Evolutionary conservation across 1,140 invertebrate genomes (phyloP), one percentile per base, ranked within the genome.

Genomic region (Cyclina sinensis): DNA sequence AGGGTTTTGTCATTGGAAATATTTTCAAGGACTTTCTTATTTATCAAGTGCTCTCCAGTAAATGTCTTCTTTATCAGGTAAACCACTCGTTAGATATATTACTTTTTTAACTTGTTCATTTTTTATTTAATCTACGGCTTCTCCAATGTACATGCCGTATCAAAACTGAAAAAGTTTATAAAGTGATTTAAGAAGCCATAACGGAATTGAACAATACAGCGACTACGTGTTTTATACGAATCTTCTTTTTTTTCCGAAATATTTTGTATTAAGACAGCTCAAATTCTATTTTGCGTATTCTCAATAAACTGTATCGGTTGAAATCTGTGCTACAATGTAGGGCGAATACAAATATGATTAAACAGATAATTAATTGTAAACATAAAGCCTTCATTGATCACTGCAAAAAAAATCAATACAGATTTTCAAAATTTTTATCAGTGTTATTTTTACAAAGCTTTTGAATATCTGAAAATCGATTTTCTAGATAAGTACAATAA

Each of bases 371-470:
- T 12, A 70, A 37, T 65, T n/a, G 27, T 14, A 65, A 37, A 18
- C 21, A 1, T 37, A 27, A 37, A 70, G 27, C 35, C 3, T 9
- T 16, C 18, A 70, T 70, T 35, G 35, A 70, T 70, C 65, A 70
- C 65, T 1, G 14, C 18, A 32, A 37, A 70, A 39, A 70, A 70
- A 39, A 70, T 70, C 65, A 70, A 70, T 70, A 70, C 32, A 16
- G 32, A 70, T 70, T 70, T 70, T n/a, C n/a, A 1, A 70, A 70
- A 70, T 62, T 62, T 62, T 62, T 62, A 62, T 62, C 57, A 62
- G 57, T 62, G 18, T 9, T n/a, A 62, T n/a, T 62, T 62, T 62
- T 62, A 27, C 24, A 62, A 62, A 24, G 57, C 57, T 62, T 62
- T 62, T 62, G 57, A 62, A 62, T 37, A 37, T 48, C 70, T 74